A percentile compares a stretch with the other conserved stretches of the same genome.
phyloP scores from a whole-genome alignment of 2,113 vertebrate species.

The Rhineura floridana region DNA sequence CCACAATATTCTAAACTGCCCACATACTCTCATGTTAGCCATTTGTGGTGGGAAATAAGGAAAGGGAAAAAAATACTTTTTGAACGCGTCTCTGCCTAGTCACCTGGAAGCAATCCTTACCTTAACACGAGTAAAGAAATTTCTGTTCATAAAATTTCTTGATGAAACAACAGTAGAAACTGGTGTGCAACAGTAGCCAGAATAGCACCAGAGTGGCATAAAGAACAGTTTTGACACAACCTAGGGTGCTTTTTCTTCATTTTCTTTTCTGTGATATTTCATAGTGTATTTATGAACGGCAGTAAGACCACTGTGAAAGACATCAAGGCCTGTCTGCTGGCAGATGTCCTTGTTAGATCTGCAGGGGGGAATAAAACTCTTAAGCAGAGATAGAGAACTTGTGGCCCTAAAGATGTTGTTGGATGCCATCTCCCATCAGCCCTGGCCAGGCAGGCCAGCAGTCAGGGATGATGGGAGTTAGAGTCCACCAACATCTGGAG shows the following conservation, averaged over 20 bases:
- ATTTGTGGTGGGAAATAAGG: neutral
- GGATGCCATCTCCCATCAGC: too few species aligned
- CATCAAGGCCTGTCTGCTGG: constrained; percentile 50
- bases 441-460: too few species aligned
- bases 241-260: neutral
- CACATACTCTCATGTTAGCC: neutral
- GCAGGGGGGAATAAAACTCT: neutral
- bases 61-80: neutral
- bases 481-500: neutral
- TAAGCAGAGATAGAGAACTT: too few species aligned
- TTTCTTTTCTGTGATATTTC: neutral
- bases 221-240: too few species aligned
- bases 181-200: too few species aligned
- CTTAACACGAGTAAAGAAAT: neutral
- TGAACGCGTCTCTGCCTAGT: neutral
- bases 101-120: neutral
- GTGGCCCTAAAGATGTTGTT: too few species aligned
- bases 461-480: too few species aligned
- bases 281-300: neutral
- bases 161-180: neutral
- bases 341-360: constrained; percentile 45
- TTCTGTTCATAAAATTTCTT: neutral
- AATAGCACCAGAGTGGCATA: neutral
- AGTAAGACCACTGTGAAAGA: constrained; percentile 49
- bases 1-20: neutral